Base-by-base conservation (phyloP, 2,113 vertebrate genomes). In the Psettodes erumei region DNA sequence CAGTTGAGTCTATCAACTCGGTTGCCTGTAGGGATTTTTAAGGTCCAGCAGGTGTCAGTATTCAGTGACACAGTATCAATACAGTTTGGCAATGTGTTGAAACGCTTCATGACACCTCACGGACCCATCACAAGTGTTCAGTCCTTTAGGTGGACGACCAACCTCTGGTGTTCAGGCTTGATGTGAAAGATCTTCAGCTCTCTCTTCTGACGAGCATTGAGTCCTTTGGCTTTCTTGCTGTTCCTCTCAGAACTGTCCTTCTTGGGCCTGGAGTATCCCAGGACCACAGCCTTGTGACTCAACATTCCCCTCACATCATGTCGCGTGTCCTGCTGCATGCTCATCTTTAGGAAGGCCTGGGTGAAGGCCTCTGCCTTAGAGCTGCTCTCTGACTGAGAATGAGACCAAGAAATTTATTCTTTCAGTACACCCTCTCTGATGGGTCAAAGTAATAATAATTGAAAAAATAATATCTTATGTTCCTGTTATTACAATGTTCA, bases 201-300 rank as follows among this genome's bases (percentile, higher is more conserved):
- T 35, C 74, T 84, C 60, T 91, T 92, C 79, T 91, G 83, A 18
- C 11, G 68, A 4, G 90, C 86, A 2, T 75, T 90, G 11, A 92
- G 76, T 5, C 90, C 85, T 61, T 86, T 90, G 65, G 79, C 73
- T 58, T 47, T 88, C 68, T 75, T 89, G 30, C 15, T 92, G 50
- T 62, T 94, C 0, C 48, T 89, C 65, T 86, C 94, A 0, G 16
- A 38, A 64, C 67, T 93, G 21, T 83, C 94, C 5, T 75, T 90
- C 2, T 85, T 81, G 10, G 76, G 47, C n/a, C 71, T 54, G 5
- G 61, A 3, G 72, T 94, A 95, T 40, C 94, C 88, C 8, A 99
- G 91, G 1, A 97, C 64, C 0, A 99, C 87, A 0, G 96, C 97
- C 75, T 98, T 98, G 62, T 87, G 93, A 0, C 70, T 79, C 19